phyloP scores from a whole-genome alignment of 2,113 vertebrate species.

The Sula dactylatra region DNA sequence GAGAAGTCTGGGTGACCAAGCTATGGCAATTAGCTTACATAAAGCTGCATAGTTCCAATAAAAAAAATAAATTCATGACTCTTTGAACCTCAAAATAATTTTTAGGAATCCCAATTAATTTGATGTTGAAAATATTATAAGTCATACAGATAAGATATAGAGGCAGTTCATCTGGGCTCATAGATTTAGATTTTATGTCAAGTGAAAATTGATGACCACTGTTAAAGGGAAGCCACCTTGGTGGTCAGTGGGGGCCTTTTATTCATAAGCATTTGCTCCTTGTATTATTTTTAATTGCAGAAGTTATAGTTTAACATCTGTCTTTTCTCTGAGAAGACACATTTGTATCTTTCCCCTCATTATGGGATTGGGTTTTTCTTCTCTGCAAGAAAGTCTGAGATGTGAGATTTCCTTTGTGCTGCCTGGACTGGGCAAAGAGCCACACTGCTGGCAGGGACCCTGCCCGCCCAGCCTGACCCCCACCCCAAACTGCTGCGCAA shows the following conservation, averaged over 20 bases:
- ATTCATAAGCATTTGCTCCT: background rate
- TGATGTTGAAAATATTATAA: background rate
- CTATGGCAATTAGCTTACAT: background rate
- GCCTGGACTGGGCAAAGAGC: background rate
- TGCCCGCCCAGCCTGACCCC: background rate
- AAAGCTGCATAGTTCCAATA: background rate
- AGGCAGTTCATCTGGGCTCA: background rate
- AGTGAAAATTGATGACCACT: background rate
- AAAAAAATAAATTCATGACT: background rate
- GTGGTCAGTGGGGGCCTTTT: background rate
- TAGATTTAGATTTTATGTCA: background rate
- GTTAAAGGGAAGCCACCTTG: background rate
- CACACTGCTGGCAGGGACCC: background rate
- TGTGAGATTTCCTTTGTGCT: background rate
- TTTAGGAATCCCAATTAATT: background rate
- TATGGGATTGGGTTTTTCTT: background rate
- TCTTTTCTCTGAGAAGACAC: background rate
- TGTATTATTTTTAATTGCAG: background rate
- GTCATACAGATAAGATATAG: background rate
- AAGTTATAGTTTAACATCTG: background rate
- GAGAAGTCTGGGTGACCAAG: background rate
- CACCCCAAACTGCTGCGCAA: background rate
- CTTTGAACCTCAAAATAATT: background rate
- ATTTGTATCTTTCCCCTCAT: background rate
- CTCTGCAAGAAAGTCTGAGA: background rate